Conservation (phyloP, 2,888 invertebrate species). For the Meiosimyza decipiens region DNA sequence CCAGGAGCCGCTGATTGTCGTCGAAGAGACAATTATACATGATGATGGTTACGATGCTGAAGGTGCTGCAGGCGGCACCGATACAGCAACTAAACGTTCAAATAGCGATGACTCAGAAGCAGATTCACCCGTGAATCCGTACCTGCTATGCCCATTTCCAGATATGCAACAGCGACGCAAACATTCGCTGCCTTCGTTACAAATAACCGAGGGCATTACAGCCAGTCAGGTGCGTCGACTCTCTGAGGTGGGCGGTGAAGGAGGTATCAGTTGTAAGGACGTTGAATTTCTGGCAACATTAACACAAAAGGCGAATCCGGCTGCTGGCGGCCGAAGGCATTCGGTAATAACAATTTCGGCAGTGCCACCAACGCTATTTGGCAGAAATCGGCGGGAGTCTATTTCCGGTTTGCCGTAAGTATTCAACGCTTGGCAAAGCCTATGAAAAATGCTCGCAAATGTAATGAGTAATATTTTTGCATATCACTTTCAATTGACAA, state of each 20-base stretch:
- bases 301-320: constrained; percentile 73
- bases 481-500: too few species aligned
- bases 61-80: constrained; percentile 71
- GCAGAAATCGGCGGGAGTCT: constrained; percentile 83
- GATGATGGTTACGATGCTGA: constrained; percentile 76
- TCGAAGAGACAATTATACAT: constrained; percentile 78
- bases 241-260: constrained; percentile 82
- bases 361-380: constrained; percentile 83
- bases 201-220: constrained; percentile 86
- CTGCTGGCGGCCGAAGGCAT: constrained; percentile 82
- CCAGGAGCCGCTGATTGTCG: constrained; percentile 86
- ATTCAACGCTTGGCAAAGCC: not conserved
- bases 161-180: constrained; percentile 80
- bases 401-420: constrained; percentile 77
- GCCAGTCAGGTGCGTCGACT: constrained; percentile 87
- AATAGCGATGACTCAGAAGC: constrained; percentile 74
- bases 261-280: constrained; percentile 81
- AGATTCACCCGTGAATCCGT: constrained; percentile 84
- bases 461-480: too few species aligned
- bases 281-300: constrained; percentile 88
- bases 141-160: constrained; percentile 83
- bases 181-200: constrained; percentile 85
- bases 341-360: constrained; percentile 88
- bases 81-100: constrained; percentile 58
- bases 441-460: too few species aligned